phyloP scores from a whole-genome alignment of 2,797 vertebrate species.

The Pteronotus mesoamericanus region DNA sequence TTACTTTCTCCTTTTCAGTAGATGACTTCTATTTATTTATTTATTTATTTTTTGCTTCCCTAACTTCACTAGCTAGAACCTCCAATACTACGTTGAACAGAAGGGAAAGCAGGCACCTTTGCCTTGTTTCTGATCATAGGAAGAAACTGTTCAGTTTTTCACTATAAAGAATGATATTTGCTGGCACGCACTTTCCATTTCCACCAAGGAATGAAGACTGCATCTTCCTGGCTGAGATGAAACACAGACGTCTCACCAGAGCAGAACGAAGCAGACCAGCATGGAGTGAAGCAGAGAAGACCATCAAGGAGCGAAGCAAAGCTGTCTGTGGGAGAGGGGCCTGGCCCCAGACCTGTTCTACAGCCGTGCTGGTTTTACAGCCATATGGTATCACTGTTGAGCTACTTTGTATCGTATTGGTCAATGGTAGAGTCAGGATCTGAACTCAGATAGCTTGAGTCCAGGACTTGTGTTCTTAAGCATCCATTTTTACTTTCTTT shows the following conservation, averaged over 20 bases:
- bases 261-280: background rate
- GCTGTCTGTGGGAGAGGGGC: background rate
- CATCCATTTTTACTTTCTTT: background rate
- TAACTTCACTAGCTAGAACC: background rate
- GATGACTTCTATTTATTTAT: background rate
- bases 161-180: background rate
- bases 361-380: background rate
- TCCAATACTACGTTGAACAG: background rate
- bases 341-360: background rate
- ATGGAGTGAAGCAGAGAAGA: background rate
- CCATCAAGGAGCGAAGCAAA: background rate
- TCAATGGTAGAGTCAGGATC: background rate
- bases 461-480: background rate
- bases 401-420: constrained; percentile 17
- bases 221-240: background rate
- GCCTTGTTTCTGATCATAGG: background rate
- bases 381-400: background rate
- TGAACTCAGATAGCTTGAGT: background rate
- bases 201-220: background rate
- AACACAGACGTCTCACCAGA: background rate
- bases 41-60: background rate
- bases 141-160: background rate
- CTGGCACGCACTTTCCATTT: background rate
- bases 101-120: background rate
- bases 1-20: background rate